A percentile compares a stretch with the other conserved stretches of the same genome.
phyloP scores from a whole-genome alignment of 1,140 invertebrate genomes.

The Drosophila micromelanica region DNA sequence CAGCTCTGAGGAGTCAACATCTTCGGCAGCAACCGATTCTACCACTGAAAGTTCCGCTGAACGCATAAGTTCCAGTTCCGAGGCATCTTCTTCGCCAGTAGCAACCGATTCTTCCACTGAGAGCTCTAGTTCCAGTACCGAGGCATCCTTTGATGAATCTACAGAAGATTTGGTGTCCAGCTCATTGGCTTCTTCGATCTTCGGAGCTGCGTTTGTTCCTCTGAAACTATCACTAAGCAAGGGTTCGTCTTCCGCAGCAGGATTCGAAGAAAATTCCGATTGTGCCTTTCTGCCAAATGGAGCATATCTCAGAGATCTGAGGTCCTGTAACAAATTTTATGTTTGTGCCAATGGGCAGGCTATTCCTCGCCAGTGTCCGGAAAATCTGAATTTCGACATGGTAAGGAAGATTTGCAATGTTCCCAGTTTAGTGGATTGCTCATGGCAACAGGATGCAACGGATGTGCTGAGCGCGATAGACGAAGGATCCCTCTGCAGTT shows the following conservation, averaged over 20 bases:
- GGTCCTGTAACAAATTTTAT: slow-evolving; percentile 29
- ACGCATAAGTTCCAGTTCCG: background rate
- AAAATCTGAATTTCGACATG: slow-evolving; percentile 34
- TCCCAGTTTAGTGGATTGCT: slow-evolving; percentile 28
- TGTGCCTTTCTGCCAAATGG: slow-evolving; percentile 33
- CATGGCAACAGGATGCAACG: background rate
- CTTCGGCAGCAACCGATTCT: background rate
- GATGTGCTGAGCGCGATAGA: too few species aligned
- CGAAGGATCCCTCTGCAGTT: slow-evolving; percentile 2
- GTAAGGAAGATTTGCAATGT: slow-evolving; percentile 24
- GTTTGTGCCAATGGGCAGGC: slow-evolving; percentile 35
- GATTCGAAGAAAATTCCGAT: background rate
- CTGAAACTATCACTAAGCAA: too few species aligned
- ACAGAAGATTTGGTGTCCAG: background rate
- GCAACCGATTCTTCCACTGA: background rate
- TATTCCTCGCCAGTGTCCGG: slow-evolving; percentile 25
- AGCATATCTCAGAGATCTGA: background rate
- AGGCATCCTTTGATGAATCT: background rate
- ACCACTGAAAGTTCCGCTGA: background rate
- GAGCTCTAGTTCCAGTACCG: background rate
- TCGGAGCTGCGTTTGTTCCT: too few species aligned
- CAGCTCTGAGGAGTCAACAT: too few species aligned
- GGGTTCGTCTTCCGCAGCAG: background rate
- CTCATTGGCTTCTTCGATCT: too few species aligned
- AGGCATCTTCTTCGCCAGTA: background rate